phyloP scores from a whole-genome alignment of 1,140 invertebrate genomes.

The Temnothorax longispinosus region DNA sequence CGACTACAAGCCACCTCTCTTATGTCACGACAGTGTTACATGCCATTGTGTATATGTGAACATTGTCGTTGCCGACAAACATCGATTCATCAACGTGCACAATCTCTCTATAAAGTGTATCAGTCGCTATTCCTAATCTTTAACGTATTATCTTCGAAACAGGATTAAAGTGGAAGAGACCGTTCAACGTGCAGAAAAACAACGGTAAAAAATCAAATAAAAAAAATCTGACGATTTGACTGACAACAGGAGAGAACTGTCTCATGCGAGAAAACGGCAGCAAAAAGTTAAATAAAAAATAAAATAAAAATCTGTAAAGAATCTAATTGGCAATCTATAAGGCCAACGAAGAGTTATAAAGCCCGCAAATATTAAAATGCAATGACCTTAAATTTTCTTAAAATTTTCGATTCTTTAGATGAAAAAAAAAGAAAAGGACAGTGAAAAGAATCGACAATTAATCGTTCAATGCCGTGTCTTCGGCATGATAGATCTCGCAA shows the following conservation, averaged over 20 bases:
- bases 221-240: not conserved
- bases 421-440: not conserved
- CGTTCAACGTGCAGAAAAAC: not conserved
- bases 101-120: not conserved
- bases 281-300: not conserved
- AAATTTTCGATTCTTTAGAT: not conserved
- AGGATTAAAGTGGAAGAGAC: not conserved
- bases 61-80: not conserved
- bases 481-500: not conserved
- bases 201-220: not conserved
- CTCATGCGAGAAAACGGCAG: not conserved
- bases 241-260: not conserved
- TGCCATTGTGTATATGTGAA: not conserved
- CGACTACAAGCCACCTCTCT: not conserved
- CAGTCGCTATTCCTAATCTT: not conserved
- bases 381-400: not conserved
- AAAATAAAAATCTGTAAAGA: not conserved
- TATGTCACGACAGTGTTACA: constrained; percentile 15
- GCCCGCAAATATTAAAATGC: not conserved
- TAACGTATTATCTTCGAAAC: not conserved
- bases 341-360: not conserved
- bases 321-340: not conserved
- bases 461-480: constrained; percentile 14
- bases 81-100: constrained; percentile 3
- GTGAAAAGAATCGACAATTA: not conserved